phyloP scores from a whole-genome alignment of 2,113 vertebrate species.

The Nymphicus hollandicus region DNA sequence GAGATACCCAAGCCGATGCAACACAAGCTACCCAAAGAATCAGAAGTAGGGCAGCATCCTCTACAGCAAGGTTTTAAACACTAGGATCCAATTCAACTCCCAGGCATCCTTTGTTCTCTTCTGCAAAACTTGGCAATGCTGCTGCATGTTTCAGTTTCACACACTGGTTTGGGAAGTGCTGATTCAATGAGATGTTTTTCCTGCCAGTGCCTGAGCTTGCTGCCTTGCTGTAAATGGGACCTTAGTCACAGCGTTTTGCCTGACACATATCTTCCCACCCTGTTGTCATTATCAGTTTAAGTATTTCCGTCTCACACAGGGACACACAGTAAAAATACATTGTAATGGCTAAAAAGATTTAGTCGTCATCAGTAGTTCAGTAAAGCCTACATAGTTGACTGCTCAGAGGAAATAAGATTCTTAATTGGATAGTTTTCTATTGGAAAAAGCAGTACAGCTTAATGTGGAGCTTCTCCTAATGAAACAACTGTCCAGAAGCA shows the following conservation, averaged over 20 bases:
- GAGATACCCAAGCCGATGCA: background rate
- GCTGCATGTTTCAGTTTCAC: conserved; percentile 33
- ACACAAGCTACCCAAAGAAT: conserved; percentile 5
- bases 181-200: conserved; percentile 50
- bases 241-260: conserved; percentile 41
- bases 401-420: conserved; percentile 33
- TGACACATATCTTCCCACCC: conserved; percentile 34
- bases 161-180: conserved; percentile 55
- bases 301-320: conserved; percentile 19
- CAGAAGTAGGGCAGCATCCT: conserved; percentile 47
- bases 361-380: background rate
- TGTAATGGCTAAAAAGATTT: conserved; percentile 29
- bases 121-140: conserved; percentile 51
- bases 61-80: background rate
- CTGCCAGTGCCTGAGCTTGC: conserved; percentile 48
- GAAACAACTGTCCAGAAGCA: background rate
- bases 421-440: conserved; percentile 41
- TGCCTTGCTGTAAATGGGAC: conserved; percentile 1
- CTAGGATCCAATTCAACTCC: conserved; percentile 13
- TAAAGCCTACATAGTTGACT: conserved; percentile 30
- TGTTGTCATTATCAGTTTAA: conserved; percentile 15
- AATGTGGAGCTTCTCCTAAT: background rate
- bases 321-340: background rate
- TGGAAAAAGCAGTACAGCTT: conserved; percentile 4
- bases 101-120: conserved; percentile 36